Evolutionary conservation across 2,113 vertebrate genomes (phyloP), one percentile per base, ranked within the genome.

Genomic region (Etheostoma spectabile): DNA sequence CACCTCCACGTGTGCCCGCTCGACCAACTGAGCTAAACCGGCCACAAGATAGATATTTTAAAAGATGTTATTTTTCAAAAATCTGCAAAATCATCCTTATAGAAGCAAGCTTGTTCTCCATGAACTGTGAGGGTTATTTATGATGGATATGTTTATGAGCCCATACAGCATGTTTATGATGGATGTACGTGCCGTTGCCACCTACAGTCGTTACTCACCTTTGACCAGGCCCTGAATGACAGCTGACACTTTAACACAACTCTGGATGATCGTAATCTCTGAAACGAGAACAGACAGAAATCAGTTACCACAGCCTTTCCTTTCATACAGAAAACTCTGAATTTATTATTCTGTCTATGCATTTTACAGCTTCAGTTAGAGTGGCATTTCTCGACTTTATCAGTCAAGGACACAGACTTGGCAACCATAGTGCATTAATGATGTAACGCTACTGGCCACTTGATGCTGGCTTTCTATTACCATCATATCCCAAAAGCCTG

Each of bases 191-290:
- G 75, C 38, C 21, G 64, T 6, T 62, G 19, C 56, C 19, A 63
- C 10, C 42, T 60, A 1, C 15, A 52, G 73, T 10, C 16, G 72
- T 48, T 27, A 68, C 88, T 86, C 95, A 98, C 98, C 97, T 96
- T 96, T 97, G 62, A 99, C 96, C 38, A 99, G 93, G 46, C 98
- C 98, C 91, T 99, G 98, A 90, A 99, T 97, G 45, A 97, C 93
- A 30, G 94, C 95, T 0, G 95, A 95, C 27, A 97, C 95, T 59
- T 95, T 95, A 18, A 99, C 93, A 63, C 95, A 96, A 85, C 96
- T 96, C 80, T 97, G 95, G 91, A 99, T 96, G 89, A 99, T 80
- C 0, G 93, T 91, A 77, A 99, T 95, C 92, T 98, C 98, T 99
- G 71, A 27, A 92, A 77, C 18, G 18, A 69, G 7, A 77, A 49